Conservation (phyloP, 2,113 vertebrate species). For the Phainopepla nitens region DNA sequence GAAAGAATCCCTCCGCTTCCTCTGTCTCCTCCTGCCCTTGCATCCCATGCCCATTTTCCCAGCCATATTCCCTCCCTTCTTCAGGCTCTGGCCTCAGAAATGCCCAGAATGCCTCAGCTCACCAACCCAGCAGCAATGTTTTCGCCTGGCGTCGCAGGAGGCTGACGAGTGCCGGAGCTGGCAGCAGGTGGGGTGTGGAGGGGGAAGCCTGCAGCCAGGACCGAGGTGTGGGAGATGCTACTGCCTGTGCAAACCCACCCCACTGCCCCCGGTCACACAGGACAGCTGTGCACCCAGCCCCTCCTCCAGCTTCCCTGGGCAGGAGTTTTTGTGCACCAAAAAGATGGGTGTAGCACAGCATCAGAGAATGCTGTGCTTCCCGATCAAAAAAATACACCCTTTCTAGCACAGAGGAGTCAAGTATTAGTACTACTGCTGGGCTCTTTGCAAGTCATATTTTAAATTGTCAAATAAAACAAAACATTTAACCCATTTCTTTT, state of each 20-base stretch:
- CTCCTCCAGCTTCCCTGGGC: neutral
- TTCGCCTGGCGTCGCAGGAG: rapidly evolving
- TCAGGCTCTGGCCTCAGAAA: neutral
- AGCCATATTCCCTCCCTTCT: neutral
- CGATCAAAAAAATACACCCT: rapidly evolving
- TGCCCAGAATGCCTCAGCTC: neutral
- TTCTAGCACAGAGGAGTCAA: neutral
- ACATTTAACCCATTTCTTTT: neutral
- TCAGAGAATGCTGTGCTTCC: neutral
- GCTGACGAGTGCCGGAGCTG: neutral
- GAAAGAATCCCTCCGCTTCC: neutral
- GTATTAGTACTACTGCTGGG: neutral
- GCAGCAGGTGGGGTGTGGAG: rapidly evolving
- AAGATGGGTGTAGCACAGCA: rapidly evolving
- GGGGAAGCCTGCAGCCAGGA: neutral
- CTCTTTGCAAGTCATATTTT: neutral
- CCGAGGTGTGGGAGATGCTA: neutral
- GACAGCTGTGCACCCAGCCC: rapidly evolving
- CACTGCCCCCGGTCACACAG: neutral
- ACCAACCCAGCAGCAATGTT: neutral
- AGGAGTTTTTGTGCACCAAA: neutral
- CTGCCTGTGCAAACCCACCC: neutral
- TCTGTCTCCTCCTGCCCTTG: neutral
- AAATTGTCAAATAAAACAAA: neutral
- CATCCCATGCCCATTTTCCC: neutral